These are phyloP conservation scores for Sebastiscus tertius DNA, from an alignment of 2,797 vertebrate species.

Conservation along the genomic window DNA sequence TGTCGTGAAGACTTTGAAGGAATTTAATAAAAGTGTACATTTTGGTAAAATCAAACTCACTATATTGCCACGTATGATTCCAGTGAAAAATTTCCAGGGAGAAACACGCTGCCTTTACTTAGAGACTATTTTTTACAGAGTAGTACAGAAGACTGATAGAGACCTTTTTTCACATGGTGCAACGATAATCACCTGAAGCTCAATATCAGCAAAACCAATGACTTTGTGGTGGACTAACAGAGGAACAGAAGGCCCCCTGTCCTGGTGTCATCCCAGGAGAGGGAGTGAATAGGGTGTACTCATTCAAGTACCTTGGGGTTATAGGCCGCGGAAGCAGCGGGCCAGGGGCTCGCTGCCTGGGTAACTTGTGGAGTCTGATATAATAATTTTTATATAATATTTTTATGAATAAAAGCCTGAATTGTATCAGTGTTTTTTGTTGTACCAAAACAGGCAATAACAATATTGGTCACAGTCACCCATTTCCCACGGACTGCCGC, in stretches of 20 bases:
- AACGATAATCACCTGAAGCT: neutral
- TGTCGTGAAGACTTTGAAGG: neutral
- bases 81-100: neutral
- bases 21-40: neutral
- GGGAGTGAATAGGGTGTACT: neutral
- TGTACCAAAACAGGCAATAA: neutral
- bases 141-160: neutral
- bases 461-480: neutral
- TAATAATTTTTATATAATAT: too few species aligned
- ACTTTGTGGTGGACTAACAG: neutral
- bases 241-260: neutral
- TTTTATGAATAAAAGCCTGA: neutral
- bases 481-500: neutral
- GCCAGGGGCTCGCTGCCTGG: neutral
- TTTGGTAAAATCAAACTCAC: too few species aligned
- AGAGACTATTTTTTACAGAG: neutral
- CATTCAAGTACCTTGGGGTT: too few species aligned
- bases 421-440: neutral
- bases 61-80: neutral
- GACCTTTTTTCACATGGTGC: neutral
- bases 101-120: neutral
- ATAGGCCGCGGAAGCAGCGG: accelerated
- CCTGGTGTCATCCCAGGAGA: neutral
- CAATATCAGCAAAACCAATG: neutral
- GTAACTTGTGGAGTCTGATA: neutral